phyloP scores from a whole-genome alignment of 2,888 invertebrate species.

The Mesorhabditis belari region DNA sequence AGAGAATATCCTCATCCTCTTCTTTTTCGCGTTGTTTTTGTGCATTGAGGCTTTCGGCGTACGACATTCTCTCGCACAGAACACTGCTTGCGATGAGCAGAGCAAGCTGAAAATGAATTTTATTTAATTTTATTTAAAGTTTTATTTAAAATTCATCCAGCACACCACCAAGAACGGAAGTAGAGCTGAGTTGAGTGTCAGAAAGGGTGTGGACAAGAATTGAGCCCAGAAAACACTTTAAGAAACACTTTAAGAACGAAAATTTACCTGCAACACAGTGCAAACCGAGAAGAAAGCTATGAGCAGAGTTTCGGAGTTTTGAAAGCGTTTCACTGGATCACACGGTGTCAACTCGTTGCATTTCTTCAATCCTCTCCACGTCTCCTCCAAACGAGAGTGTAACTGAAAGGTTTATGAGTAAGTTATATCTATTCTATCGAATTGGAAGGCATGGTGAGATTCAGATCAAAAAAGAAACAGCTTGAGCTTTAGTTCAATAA shows the following conservation, averaged over 20 bases:
- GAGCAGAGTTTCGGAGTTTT: neutral
- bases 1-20: constrained; percentile 5
- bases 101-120: constrained; percentile 2
- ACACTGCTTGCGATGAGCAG: constrained; percentile 4
- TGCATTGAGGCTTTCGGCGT: constrained; percentile 5
- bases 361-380: neutral
- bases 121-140: too few species aligned
- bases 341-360: neutral
- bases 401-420: neutral
- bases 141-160: too few species aligned
- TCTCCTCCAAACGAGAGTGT: neutral
- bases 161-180: too few species aligned
- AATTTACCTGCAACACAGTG: neutral
- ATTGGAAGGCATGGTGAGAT: too few species aligned
- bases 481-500: too few species aligned
- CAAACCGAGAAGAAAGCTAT: neutral
- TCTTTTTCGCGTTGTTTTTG: constrained; percentile 5
- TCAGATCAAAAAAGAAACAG: too few species aligned
- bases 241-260: neutral
- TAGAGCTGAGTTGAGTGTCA: too few species aligned
- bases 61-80: constrained; percentile 7
- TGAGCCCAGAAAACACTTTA: too few species aligned
- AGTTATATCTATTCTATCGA: too few species aligned
- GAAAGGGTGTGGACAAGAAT: too few species aligned
- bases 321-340: neutral